Evolutionary conservation across 1,140 invertebrate species (phyloP).

Genomic region (Zaprionus nigranus): DNA sequence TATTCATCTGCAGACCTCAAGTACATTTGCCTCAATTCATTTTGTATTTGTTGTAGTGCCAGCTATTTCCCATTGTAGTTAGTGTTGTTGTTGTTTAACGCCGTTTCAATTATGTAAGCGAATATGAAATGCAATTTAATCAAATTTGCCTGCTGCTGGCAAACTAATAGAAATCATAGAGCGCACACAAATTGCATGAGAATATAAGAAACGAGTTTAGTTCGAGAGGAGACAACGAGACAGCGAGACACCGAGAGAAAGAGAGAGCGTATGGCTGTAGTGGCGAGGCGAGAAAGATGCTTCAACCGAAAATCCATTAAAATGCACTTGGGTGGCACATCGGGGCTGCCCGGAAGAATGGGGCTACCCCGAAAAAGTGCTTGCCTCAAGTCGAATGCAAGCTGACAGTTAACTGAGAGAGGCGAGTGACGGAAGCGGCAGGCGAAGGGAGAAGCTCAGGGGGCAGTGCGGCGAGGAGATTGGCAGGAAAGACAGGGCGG

Average conservation of each 20-base stretch:
- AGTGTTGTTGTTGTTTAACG: slow-evolving; percentile 14
- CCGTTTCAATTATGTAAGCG: slow-evolving; percentile 25
- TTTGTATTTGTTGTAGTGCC: neutral
- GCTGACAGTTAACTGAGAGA: neutral
- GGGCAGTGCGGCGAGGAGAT: neutral
- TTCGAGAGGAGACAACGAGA: slow-evolving; percentile 4
- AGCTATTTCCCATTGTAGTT: neutral
- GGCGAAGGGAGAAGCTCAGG: neutral
- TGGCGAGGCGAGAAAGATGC: neutral
- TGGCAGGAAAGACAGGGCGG: neutral
- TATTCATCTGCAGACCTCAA: neutral
- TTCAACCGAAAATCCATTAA: slow-evolving; percentile 59
- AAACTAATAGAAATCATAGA: slow-evolving; percentile 36
- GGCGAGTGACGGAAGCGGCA: neutral
- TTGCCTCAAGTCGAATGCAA: slow-evolving; percentile 10
- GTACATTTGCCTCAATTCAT: neutral
- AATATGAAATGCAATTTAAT: slow-evolving; percentile 53
- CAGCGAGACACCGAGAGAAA: neutral
- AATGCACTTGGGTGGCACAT: slow-evolving; percentile 58
- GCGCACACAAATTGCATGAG: slow-evolving; percentile 44
- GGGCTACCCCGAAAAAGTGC: neutral
- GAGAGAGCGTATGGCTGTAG: neutral
- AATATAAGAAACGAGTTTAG: slow-evolving; percentile 29
- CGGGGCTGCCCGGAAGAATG: neutral
- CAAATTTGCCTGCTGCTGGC: slow-evolving; percentile 46